Percentiles rank a stretch among this genome's conserved stretches.
phyloP scores from a whole-genome alignment of 2,113 vertebrate genomes.

The Chloebia gouldiae region DNA sequence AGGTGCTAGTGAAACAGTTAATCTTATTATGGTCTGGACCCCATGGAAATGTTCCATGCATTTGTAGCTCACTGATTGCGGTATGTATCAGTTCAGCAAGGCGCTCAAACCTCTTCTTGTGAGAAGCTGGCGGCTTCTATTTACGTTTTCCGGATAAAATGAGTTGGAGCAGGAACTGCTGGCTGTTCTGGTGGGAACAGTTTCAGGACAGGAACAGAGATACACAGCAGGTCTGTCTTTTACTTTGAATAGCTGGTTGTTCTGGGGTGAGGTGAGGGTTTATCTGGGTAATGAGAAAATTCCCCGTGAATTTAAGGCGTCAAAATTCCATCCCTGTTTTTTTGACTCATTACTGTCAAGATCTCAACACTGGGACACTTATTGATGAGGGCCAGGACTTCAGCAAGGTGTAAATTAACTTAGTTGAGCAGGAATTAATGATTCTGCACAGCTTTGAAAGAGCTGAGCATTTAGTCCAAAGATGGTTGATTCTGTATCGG shows the following conservation, averaged over 20 bases:
- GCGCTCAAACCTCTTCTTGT: background rate
- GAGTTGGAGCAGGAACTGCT: background rate
- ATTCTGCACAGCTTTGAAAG: background rate
- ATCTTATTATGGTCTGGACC: background rate
- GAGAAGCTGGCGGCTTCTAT: background rate
- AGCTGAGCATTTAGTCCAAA: background rate
- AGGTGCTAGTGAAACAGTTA: background rate
- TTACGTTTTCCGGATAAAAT: constrained; percentile 20
- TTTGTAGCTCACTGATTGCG: background rate
- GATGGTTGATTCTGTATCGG: background rate
- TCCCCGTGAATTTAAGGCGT: background rate
- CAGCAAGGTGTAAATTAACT: constrained; percentile 10
- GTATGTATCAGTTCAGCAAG: background rate
- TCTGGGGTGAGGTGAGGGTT: background rate
- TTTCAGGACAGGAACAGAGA: background rate
- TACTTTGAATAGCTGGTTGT: background rate
- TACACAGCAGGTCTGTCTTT: background rate
- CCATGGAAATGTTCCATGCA: background rate
- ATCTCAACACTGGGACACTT: background rate
- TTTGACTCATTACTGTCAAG: background rate
- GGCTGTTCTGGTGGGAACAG: background rate
- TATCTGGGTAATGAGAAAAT: constrained; percentile 1
- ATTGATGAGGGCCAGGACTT: background rate
- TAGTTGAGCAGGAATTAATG: background rate
- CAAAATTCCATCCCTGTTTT: background rate